These are phyloP conservation scores for Ophion obscuratus DNA, from an alignment of 2,888 invertebrate species.

Conservation along the genomic window DNA sequence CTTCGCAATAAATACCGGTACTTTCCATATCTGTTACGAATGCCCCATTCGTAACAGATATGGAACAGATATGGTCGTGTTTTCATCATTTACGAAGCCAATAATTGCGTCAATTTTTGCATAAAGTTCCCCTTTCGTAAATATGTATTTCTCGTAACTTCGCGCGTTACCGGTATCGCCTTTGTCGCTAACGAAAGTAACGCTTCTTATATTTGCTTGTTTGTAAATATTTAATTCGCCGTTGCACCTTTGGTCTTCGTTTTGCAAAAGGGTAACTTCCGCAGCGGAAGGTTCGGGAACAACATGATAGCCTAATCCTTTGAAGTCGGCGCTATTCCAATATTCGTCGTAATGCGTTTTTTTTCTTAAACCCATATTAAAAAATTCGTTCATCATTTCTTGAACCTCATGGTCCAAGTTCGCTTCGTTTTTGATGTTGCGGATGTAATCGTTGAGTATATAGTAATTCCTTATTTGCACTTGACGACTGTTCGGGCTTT, in stretches of 20 bases:
- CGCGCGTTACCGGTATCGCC: constrained; percentile 3
- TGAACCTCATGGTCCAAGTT: constrained; percentile 1
- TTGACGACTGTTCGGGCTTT: constrained; percentile 12
- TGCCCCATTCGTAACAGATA: too few relatives aligned
- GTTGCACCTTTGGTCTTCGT: constrained; percentile 9
- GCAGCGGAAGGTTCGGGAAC: constrained; percentile 7
- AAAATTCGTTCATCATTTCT: constrained; percentile 7
- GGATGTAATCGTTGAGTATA: constrained; percentile 9
- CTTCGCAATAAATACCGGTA: constrained; percentile 7
- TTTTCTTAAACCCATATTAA: constrained; percentile 12
- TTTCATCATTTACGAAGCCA: constrained; percentile 11
- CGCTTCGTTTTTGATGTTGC: constrained; percentile 2
- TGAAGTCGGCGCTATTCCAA: constrained; percentile 1
- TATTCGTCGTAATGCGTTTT: not conserved
- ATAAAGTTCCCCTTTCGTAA: not conserved
- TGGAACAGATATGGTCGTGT: constrained; percentile 4
- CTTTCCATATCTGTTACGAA: constrained; percentile 9
- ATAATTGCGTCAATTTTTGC: not conserved
- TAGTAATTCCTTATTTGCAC: constrained; percentile 18
- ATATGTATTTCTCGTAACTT: constrained; percentile 6
- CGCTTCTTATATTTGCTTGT: not conserved
- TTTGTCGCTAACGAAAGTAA: constrained; percentile 7
- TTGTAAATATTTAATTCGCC: constrained; percentile 5
- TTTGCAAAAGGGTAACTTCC: constrained; percentile 4
- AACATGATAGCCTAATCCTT: not conserved